Evolutionary conservation across 2,888 invertebrate species (phyloP).

Genomic region (Acronicta leporina): DNA sequence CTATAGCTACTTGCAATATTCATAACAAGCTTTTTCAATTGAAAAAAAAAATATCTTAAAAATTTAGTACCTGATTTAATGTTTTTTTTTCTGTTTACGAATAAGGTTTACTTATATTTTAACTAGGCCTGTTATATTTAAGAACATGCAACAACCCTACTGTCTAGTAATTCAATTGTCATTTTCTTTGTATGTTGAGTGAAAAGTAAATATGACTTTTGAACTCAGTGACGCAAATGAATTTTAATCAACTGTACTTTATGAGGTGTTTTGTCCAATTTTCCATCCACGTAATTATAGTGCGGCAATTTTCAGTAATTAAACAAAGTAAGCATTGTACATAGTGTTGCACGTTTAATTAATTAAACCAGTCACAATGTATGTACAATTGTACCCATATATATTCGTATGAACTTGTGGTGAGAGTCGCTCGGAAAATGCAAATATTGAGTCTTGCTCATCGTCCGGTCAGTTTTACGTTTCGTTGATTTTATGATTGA

Average conservation of each 20-base stretch:
- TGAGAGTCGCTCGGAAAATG: slow-evolving; percentile 21
- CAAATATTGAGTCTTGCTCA: slow-evolving; percentile 24
- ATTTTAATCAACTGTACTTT: slow-evolving; percentile 18
- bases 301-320: slow-evolving; percentile 40
- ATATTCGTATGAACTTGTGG: neutral
- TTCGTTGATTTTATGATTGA: neutral
- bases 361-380: slow-evolving; percentile 35
- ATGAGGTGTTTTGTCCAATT: slow-evolving; percentile 20
- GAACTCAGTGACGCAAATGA: slow-evolving; percentile 13
- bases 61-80: too few species aligned
- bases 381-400: too few species aligned
- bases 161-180: neutral
- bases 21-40: too few species aligned
- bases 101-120: too few species aligned
- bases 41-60: too few species aligned
- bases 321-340: slow-evolving; percentile 28
- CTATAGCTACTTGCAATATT: too few species aligned
- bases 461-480: neutral
- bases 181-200: neutral
- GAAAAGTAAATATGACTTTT: neutral
- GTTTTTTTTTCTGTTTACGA: too few species aligned
- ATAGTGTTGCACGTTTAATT: slow-evolving; percentile 46
- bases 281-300: slow-evolving; percentile 30
- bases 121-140: too few species aligned
- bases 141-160: too few species aligned